A percentile compares a stretch with the other conserved stretches of the same genome.
Evolutionary conservation across 2,888 invertebrate genomes (phyloP).

Genomic region (Eupeodes latifasciatus): DNA sequence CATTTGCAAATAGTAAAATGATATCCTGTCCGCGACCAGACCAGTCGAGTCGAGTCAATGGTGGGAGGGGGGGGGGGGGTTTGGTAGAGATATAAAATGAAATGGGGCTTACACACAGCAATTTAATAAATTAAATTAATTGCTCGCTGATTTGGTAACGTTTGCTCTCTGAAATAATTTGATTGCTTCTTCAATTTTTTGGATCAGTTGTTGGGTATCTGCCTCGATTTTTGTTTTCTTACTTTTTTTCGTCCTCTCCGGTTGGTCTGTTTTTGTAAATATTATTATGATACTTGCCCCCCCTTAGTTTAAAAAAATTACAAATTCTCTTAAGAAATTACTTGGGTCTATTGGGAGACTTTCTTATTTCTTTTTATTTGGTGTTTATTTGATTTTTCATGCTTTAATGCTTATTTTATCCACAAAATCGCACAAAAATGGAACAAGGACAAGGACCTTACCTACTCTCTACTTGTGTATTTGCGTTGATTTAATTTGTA

Average conservation of each 20-base stretch:
- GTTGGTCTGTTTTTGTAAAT: not conserved
- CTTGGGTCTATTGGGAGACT: slow-evolving; percentile 25
- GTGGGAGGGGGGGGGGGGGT: not conserved
- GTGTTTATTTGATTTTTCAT: slow-evolving; percentile 21
- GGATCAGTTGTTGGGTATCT: not conserved
- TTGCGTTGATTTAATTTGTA: slow-evolving; percentile 51
- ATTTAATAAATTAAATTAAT: slow-evolving; percentile 74
- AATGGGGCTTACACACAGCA: slow-evolving; percentile 51
- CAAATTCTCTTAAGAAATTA: slow-evolving; percentile 47
- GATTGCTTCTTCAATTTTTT: slow-evolving; percentile 48
- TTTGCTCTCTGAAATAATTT: slow-evolving; percentile 56
- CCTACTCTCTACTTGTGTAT: not conserved
- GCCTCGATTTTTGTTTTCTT: not conserved
- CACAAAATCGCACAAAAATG: not conserved
- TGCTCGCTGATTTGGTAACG: slow-evolving; percentile 64
- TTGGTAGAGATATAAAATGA: slow-evolving; percentile 5
- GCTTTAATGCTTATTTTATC: slow-evolving; percentile 37
- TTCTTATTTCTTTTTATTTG: slow-evolving; percentile 2
- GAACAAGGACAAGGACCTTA: not conserved
- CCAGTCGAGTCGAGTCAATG: not conserved
- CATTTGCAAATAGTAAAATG: slow-evolving; percentile 68
- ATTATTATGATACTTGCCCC: not conserved
- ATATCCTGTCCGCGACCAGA: slow-evolving; percentile 42
- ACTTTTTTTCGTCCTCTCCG: not conserved
- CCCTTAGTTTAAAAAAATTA: not conserved